Evolutionary conservation across 2,113 vertebrate species (phyloP).

Genomic region (Felis chaus): DNA sequence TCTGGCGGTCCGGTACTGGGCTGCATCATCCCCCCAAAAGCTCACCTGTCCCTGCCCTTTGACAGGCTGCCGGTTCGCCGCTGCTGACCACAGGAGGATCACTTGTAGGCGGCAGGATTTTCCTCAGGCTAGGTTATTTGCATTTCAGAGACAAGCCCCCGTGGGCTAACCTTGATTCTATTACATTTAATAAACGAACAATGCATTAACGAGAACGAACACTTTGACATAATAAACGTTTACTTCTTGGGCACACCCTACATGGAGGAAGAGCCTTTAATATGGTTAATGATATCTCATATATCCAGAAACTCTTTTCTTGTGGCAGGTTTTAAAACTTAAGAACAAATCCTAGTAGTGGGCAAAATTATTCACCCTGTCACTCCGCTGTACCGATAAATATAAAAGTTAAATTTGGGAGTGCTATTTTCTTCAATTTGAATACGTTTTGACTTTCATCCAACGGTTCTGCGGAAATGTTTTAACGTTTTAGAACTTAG

Average conservation of each 20-base stretch:
- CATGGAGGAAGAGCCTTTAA: neutral
- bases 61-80: no score
- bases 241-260: neutral
- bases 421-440: neutral
- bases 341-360: neutral
- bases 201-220: neutral
- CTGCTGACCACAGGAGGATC: neutral
- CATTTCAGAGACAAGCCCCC: neutral
- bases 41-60: accelerated
- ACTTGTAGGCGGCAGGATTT: neutral
- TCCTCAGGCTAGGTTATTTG: neutral
- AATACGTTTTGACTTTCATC: conserved; percentile 19
- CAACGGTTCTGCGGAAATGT: neutral
- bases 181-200: neutral
- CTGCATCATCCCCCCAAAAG: no score
- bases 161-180: neutral
- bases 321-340: neutral
- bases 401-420: neutral
- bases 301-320: neutral
- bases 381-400: neutral
- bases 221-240: neutral
- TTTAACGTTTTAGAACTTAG: neutral
- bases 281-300: neutral
- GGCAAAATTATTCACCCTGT: neutral
- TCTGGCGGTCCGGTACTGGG: accelerated